Percentiles rank a stretch among this genome's conserved stretches.
Conservation (phyloP, 2,888 invertebrate species). For the Eulithis prunata region DNA sequence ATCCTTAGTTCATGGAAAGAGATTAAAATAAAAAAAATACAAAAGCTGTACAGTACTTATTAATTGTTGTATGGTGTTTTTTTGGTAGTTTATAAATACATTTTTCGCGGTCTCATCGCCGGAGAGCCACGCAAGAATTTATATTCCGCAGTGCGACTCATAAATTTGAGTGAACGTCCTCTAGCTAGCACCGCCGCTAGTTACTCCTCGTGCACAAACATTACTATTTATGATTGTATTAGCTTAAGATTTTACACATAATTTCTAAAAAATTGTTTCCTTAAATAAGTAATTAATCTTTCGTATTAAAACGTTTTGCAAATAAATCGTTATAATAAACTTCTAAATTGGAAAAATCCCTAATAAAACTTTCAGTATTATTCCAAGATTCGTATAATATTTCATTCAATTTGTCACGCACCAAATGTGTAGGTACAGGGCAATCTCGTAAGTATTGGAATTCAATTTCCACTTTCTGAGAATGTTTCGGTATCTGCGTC, state of each 20-base stretch:
- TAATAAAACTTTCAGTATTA: constrained; percentile 42
- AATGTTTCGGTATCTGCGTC: constrained; percentile 49
- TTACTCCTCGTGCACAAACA: constrained; percentile 69
- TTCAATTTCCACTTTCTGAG: constrained; percentile 52
- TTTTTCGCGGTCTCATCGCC: constrained; percentile 66
- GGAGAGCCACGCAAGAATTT: constrained; percentile 73
- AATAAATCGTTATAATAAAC: constrained; percentile 43
- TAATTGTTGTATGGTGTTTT: constrained; percentile 35
- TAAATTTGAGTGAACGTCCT: constrained; percentile 79
- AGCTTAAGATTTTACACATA: constrained; percentile 70
- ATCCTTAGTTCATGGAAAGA: too few relatives aligned
- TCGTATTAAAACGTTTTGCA: constrained; percentile 34
- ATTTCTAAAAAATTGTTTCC: constrained; percentile 43
- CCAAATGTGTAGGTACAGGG: constrained; percentile 34
- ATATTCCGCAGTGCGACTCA: constrained; percentile 82
- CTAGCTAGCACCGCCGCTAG: constrained; percentile 64
- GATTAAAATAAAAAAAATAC: too few relatives aligned
- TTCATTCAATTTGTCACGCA: constrained; percentile 51
- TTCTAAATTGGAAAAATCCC: constrained; percentile 32
- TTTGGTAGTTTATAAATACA: constrained; percentile 56
- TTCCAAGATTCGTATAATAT: constrained; percentile 48
- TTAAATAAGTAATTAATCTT: background rate
- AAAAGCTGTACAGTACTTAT: constrained; percentile 13
- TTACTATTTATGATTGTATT: constrained; percentile 71
- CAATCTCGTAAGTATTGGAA: constrained; percentile 45